Conservation (phyloP, 92 coral and sea anemone genomes). For the Muricea muricata region DNA sequence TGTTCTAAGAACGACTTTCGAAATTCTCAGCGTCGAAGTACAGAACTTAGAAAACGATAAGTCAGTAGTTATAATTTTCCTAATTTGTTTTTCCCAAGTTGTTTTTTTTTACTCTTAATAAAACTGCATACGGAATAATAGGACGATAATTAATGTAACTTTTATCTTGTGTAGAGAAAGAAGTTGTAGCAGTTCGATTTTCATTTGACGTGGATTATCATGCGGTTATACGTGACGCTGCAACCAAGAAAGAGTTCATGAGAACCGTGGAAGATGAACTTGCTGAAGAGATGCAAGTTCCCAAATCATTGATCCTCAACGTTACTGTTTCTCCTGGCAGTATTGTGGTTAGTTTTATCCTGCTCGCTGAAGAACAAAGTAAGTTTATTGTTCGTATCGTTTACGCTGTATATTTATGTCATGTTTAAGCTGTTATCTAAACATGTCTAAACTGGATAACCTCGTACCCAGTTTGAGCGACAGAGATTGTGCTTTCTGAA, state of each 20-base stretch:
- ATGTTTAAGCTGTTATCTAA: neutral
- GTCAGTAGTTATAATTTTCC: too few species aligned
- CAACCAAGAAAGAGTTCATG: neutral
- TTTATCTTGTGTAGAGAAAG: neutral
- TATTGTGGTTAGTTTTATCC: conserved; percentile 10
- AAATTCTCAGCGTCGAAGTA: too few species aligned
- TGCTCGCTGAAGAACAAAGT: conserved; percentile 9
- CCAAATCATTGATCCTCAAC: conserved; percentile 11
- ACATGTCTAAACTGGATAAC: too few species aligned
- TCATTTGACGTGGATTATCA: conserved; percentile 15
- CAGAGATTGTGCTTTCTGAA: too few species aligned
- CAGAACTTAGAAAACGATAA: too few species aligned
- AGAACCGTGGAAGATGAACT: neutral
- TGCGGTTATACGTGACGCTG: neutral
- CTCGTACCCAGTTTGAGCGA: too few species aligned
- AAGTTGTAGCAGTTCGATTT: neutral
- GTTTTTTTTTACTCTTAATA: too few species aligned
- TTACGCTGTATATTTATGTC: neutral
- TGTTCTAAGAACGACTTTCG: too few species aligned
- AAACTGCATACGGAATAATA: neutral
- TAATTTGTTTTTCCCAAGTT: too few species aligned
- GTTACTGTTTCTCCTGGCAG: conserved; percentile 28
- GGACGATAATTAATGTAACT: neutral
- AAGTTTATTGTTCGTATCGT: neutral
- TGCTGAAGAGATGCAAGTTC: conserved; percentile 12